Percentiles rank a stretch among this genome's conserved stretches.
Evolutionary conservation across 1,140 invertebrate genomes (phyloP).

Genomic region (Rhopalosiphum padi): DNA sequence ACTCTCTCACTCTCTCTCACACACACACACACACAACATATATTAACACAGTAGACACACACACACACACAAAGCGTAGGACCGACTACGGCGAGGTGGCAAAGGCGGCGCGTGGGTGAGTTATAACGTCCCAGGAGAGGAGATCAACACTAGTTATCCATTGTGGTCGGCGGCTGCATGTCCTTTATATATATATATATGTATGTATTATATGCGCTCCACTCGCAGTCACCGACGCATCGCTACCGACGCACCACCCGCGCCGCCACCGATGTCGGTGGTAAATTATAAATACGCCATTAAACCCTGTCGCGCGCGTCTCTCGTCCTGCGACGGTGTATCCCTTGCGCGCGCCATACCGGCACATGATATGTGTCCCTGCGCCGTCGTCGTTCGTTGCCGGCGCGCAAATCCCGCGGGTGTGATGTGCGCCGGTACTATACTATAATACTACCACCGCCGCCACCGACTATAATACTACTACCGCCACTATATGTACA

Average conservation of each 20-base stretch:
- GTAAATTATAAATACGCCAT: slow-evolving; percentile 58
- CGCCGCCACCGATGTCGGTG: neutral
- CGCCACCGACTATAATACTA: neutral
- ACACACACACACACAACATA: neutral
- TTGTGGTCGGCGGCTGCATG: slow-evolving; percentile 46
- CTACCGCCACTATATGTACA: neutral
- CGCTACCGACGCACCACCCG: neutral
- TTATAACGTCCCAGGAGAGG: slow-evolving; percentile 57
- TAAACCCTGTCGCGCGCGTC: slow-evolving; percentile 51
- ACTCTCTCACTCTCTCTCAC: neutral
- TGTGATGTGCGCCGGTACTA: slow-evolving; percentile 32
- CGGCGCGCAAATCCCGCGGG: slow-evolving; percentile 48
- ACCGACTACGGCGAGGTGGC: neutral
- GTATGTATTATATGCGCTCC: neutral
- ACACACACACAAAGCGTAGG: neutral
- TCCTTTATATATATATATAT: neutral
- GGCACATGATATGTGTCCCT: slow-evolving; percentile 34
- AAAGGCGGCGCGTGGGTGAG: slow-evolving; percentile 29
- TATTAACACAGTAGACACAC: neutral
- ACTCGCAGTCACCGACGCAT: neutral
- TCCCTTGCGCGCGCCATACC: slow-evolving; percentile 32
- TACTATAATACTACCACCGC: neutral
- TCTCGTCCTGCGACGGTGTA: neutral
- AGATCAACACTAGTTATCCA: slow-evolving; percentile 58
- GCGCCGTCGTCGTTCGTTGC: slow-evolving; percentile 25